phyloP scores from a whole-genome alignment of 2,113 vertebrate genomes.

The Acrocephalus kingi region DNA sequence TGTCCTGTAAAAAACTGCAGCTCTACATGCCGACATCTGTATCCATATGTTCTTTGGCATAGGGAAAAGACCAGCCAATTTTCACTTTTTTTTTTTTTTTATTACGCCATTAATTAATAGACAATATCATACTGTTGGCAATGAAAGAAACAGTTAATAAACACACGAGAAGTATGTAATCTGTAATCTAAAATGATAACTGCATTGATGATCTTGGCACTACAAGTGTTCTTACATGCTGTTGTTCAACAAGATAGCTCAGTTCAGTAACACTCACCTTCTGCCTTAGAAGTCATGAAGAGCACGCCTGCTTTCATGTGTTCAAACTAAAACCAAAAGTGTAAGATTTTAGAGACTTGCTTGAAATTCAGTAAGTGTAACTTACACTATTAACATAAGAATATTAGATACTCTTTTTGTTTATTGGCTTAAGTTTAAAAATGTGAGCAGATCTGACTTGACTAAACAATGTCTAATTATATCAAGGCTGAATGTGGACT shows the following conservation, averaged over 20 bases:
- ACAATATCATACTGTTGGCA: neutral
- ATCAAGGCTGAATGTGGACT: neutral
- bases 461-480: neutral
- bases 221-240: neutral
- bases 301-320: fast-evolving
- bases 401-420: neutral
- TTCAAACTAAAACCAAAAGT: neutral
- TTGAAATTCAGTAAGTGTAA: neutral
- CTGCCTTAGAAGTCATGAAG: neutral
- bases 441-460: neutral
- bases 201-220: neutral
- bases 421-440: neutral
- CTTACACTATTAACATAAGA: neutral
- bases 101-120: neutral
- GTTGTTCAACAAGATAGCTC: neutral
- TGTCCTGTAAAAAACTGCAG: neutral
- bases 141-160: neutral
- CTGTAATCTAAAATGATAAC: neutral
- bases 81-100: neutral
- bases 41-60: neutral
- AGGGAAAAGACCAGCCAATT: neutral
- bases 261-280: neutral
- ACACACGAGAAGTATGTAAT: neutral
- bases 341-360: neutral
- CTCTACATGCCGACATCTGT: neutral